Conservation (phyloP, 2,113 vertebrate species). For the Corydoras sp. region DNA sequence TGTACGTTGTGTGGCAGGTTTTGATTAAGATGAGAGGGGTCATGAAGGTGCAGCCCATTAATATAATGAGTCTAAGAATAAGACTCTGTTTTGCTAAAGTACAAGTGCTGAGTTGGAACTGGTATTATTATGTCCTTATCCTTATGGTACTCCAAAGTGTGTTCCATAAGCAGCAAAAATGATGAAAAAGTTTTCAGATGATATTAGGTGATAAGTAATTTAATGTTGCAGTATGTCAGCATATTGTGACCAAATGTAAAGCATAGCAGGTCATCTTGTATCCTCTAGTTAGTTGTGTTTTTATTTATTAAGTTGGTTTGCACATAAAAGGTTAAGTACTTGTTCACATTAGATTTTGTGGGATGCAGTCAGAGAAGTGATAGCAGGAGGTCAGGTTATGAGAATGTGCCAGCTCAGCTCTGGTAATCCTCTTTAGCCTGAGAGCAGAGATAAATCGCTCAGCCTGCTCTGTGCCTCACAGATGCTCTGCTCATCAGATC, state of each 20-base stretch:
- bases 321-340: no score
- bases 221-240: no score
- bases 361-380: conserved; percentile 5
- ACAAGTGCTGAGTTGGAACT: conserved; percentile 7
- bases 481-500: neutral
- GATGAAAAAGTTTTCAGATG: no score
- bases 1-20: no score
- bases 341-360: neutral
- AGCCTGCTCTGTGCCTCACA: neutral
- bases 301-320: no score
- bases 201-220: no score
- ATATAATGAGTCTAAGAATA: conserved; percentile 10
- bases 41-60: conserved; percentile 15
- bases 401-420: conserved; percentile 9
- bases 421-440: conserved; percentile 15
- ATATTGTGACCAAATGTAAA: no score
- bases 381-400: conserved; percentile 7
- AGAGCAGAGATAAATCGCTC: neutral
- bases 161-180: no score
- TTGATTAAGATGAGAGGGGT: neutral
- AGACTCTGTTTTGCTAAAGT: conserved; percentile 5
- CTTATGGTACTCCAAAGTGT: no score
- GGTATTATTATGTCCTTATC: conserved; percentile 8
- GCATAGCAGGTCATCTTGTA: no score
- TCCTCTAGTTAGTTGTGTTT: no score